A percentile compares a stretch with the other conserved stretches of the same genome.
Evolutionary conservation across 2,797 vertebrate species (phyloP).

Genomic region (Anguilla pacifica): DNA sequence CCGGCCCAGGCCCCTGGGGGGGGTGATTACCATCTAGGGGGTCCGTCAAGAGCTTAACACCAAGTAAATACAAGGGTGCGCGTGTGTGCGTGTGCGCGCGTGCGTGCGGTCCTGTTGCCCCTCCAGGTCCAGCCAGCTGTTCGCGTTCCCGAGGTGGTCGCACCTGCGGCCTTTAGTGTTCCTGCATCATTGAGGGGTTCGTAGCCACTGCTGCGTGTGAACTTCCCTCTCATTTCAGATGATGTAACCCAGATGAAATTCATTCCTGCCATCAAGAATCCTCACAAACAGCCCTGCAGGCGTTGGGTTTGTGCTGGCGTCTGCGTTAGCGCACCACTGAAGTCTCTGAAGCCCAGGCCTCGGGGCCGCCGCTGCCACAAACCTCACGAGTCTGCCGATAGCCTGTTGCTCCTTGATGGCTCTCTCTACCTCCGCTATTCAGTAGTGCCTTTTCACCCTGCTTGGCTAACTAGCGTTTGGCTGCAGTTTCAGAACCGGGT

Average conservation of each 20-base stretch:
- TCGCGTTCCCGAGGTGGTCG: background rate
- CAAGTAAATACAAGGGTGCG: too few relatives aligned
- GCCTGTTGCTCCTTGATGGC: background rate
- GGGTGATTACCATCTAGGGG: too few relatives aligned
- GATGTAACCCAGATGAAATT: conserved; percentile 29
- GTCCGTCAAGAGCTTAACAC: too few relatives aligned
- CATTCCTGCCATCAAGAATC: background rate
- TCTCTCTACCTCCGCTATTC: background rate
- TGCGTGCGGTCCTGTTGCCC: too few relatives aligned
- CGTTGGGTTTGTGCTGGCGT: background rate
- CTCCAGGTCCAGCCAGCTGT: background rate
- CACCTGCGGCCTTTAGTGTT: background rate
- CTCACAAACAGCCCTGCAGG: background rate
- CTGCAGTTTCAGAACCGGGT: background rate
- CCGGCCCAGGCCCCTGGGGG: too few relatives aligned
- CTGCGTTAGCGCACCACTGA: background rate
- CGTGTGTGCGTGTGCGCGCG: too few relatives aligned
- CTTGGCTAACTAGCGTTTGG: background rate
- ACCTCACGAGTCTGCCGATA: too few relatives aligned
- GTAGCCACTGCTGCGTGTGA: background rate
- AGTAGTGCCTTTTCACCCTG: background rate
- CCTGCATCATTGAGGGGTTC: background rate
- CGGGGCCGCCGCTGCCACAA: too few relatives aligned
- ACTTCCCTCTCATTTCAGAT: background rate
- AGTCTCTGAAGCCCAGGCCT: background rate